A percentile compares a stretch with the other conserved stretches of the same genome.
phyloP scores from a whole-genome alignment of 2,797 vertebrate species.

The Mus minutoides region DNA sequence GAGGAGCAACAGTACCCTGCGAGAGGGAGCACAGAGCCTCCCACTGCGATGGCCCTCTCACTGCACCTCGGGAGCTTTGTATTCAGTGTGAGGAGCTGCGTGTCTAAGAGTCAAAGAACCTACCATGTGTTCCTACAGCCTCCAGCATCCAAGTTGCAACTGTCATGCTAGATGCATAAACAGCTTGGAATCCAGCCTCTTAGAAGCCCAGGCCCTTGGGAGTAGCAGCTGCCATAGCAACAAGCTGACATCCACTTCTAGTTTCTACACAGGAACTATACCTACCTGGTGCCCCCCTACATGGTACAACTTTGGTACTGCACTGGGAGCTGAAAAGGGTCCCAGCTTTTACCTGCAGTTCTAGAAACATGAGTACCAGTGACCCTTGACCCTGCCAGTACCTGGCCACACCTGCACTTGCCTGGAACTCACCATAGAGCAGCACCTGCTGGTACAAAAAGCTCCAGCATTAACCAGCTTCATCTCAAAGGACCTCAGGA shows the following conservation, averaged over 20 bases:
- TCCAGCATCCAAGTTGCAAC: not conserved
- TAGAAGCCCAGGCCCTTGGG: not conserved
- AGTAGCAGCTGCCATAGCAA: not conserved
- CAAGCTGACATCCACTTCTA: not conserved
- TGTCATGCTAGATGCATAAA: not conserved
- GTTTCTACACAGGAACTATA: not conserved
- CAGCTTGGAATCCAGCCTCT: not conserved
- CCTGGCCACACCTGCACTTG: not conserved
- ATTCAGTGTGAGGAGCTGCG: not conserved
- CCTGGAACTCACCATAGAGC: not conserved
- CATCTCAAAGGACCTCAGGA: not conserved
- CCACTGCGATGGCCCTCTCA: not conserved
- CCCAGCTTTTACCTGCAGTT: not conserved
- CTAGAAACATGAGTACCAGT: not conserved
- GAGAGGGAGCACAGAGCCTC: too few relatives aligned
- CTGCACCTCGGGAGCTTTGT: not conserved
- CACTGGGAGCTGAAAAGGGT: not conserved
- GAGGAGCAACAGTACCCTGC: not conserved
- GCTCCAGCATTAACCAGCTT: not conserved
- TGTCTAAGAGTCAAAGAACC: not conserved
- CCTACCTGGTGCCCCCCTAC: not conserved
- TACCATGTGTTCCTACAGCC: not conserved
- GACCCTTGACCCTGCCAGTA: too few relatives aligned
- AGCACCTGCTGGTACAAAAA: not conserved
- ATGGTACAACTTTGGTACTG: not conserved